Conservation (phyloP, 2,888 invertebrate genomes). For the Podotricha telesiphe region DNA sequence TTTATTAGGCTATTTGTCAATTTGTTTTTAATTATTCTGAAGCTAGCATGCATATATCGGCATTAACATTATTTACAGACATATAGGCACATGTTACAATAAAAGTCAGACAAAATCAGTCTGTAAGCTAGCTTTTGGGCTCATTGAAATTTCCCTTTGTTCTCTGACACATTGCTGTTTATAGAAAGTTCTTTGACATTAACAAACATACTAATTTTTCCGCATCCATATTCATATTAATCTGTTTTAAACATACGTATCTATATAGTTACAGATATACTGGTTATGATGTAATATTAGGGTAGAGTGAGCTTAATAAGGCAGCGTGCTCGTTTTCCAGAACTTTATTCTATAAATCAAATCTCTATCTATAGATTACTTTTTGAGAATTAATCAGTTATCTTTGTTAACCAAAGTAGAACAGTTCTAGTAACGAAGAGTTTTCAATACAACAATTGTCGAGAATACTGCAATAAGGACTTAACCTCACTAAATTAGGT, state of each 20-base stretch:
- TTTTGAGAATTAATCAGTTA: neutral
- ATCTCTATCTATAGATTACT: no score
- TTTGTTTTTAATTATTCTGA: neutral
- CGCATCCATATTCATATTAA: neutral
- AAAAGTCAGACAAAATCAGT: neutral
- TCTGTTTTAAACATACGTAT: no score
- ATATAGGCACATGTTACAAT: neutral
- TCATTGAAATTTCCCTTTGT: constrained; percentile 11
- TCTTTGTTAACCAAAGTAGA: neutral
- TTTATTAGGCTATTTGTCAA: neutral
- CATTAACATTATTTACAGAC: neutral
- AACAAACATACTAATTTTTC: neutral
- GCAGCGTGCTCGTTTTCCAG: no score
- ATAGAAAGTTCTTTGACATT: constrained; percentile 3
- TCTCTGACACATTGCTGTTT: neutral
- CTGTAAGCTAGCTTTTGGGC: neutral
- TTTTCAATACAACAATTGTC: neutral
- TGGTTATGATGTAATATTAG: no score
- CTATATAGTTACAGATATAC: no score
- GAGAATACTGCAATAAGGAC: constrained; percentile 16
- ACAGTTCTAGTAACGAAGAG: neutral
- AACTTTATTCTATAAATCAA: no score
- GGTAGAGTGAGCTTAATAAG: no score
- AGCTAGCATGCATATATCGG: neutral
- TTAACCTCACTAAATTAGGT: constrained; percentile 42